Evolutionary conservation across 2,888 invertebrate genomes (phyloP).

Genomic region (Chymomyza fuscimana): DNA sequence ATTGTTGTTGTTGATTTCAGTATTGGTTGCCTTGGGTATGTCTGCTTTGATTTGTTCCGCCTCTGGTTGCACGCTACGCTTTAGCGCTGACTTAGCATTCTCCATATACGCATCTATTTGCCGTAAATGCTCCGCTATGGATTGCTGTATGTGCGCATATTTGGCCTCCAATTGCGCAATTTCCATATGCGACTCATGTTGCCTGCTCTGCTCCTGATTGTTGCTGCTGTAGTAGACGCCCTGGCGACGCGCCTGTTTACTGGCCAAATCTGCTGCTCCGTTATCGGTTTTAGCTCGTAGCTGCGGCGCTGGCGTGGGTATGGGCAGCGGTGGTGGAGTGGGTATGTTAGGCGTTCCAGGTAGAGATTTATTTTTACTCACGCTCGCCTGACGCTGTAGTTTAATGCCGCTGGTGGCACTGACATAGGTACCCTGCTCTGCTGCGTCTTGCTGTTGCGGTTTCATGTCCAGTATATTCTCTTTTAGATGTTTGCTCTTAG

Average conservation of each 20-base stretch:
- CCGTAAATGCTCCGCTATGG: slow-evolving; percentile 77
- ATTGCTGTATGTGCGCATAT: slow-evolving; percentile 77
- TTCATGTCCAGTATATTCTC: not conserved
- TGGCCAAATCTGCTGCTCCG: slow-evolving; percentile 20
- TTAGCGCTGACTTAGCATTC: slow-evolving; percentile 76
- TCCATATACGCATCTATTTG: slow-evolving; percentile 79
- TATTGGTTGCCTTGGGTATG: slow-evolving; percentile 12
- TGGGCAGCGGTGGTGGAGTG: slow-evolving; percentile 43
- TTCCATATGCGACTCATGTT: slow-evolving; percentile 64
- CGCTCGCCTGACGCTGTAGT: slow-evolving; percentile 54
- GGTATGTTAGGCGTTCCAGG: slow-evolving; percentile 29
- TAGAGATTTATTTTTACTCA: not conserved
- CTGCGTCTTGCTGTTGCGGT: not conserved
- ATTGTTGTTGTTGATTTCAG: not conserved
- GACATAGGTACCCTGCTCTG: slow-evolving; percentile 43
- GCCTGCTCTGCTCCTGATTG: slow-evolving; percentile 31
- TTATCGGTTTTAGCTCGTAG: slow-evolving; percentile 46
- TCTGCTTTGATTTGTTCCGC: slow-evolving; percentile 17
- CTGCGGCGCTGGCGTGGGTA: slow-evolving; percentile 22
- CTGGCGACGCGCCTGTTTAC: slow-evolving; percentile 42
- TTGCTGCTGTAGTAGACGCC: slow-evolving; percentile 43
- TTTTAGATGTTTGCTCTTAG: not conserved
- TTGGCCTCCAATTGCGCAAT: slow-evolving; percentile 73
- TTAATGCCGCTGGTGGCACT: slow-evolving; percentile 60
- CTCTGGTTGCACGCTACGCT: slow-evolving; percentile 56